A percentile compares a stretch with the other conserved stretches of the same genome.
Conservation (phyloP, 2,888 invertebrate genomes). For the Temnothorax ravouxi region DNA sequence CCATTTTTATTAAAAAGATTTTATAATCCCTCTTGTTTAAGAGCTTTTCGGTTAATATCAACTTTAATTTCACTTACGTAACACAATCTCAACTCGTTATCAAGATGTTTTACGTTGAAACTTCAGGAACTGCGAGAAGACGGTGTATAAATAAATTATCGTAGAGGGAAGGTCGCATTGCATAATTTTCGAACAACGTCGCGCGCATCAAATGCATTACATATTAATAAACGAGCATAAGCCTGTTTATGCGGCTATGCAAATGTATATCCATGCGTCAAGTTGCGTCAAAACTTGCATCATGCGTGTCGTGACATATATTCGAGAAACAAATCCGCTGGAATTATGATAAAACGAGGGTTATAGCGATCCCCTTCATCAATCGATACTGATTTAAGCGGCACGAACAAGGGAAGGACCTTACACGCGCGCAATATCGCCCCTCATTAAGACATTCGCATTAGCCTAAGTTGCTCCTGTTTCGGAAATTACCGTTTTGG, state of each 20-base stretch:
- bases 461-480: constrained; percentile 28
- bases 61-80: constrained; percentile 17
- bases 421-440: constrained; percentile 23
- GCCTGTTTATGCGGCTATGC: background rate
- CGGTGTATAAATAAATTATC: constrained; percentile 39
- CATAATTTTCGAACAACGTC: constrained; percentile 19
- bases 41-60: constrained; percentile 15
- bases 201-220: background rate
- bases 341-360: constrained; percentile 35
- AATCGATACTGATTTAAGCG: constrained; percentile 36
- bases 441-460: constrained; percentile 49
- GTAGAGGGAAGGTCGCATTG: background rate
- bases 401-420: background rate
- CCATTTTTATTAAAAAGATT: background rate
- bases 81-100: constrained; percentile 26
- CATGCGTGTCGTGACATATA: background rate
- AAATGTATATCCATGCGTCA: background rate
- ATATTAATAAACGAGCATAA: background rate
- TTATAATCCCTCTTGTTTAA: background rate
- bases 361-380: constrained; percentile 10
- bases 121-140: constrained; percentile 7
- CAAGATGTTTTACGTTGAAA: constrained; percentile 7
- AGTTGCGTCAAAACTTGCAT: background rate
- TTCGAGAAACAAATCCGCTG: constrained; percentile 27
- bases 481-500: constrained; percentile 40